Conservation (phyloP, 2,888 invertebrate genomes). For the Elegia similella region DNA sequence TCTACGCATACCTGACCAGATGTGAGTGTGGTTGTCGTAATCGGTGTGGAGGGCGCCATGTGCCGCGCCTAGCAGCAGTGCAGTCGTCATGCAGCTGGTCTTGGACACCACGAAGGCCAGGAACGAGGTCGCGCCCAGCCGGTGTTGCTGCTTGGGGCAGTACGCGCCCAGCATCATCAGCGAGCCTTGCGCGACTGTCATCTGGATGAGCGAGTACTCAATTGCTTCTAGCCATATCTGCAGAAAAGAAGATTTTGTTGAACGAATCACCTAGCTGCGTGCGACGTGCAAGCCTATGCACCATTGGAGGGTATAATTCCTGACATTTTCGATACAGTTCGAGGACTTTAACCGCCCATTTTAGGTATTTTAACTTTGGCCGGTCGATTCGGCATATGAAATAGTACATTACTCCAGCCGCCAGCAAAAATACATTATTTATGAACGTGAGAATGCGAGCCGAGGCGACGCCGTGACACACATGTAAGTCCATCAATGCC, state of each 20-base stretch:
- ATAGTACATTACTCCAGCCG: no score
- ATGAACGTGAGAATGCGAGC: no score
- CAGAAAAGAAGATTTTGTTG: not conserved
- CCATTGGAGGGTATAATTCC: no score
- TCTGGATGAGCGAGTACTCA: conserved; percentile 64
- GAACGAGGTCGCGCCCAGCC: conserved; percentile 49
- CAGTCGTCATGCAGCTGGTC: conserved; percentile 45
- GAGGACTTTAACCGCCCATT: no score
- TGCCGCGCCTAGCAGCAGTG: conserved; percentile 55
- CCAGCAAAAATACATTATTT: no score
- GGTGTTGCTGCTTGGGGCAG: conserved; percentile 54
- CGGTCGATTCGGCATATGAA: no score
- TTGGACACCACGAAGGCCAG: conserved; percentile 56
- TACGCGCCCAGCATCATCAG: conserved; percentile 66
- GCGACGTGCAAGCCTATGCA: no score
- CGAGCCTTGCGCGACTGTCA: conserved; percentile 63
- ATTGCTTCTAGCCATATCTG: conserved; percentile 73
- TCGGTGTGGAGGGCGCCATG: conserved; percentile 60
- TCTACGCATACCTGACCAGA: conserved; percentile 46
- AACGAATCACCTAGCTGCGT: no score
- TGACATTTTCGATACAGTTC: no score
- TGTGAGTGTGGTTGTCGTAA: conserved; percentile 53
- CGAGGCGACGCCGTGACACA: no score
- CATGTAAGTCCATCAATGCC: no score
- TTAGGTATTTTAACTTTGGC: no score